Evolutionary conservation across 2,888 invertebrate species (phyloP).

Genomic region (Zhengitettix transpicula): DNA sequence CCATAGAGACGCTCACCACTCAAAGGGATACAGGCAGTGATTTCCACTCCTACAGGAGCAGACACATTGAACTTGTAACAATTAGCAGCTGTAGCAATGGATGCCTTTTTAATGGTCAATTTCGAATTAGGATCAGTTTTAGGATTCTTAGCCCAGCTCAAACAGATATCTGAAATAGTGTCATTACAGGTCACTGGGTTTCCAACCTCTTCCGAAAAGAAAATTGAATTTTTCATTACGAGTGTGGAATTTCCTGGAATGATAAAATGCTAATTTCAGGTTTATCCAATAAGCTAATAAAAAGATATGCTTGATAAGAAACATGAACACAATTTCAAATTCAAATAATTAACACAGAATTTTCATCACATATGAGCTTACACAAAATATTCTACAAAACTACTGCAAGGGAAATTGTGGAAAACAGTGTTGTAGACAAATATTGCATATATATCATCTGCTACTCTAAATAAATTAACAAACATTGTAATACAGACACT

Average conservation of each 20-base stretch:
- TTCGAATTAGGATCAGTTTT: not conserved
- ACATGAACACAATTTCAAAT: no score
- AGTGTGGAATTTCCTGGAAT: not conserved
- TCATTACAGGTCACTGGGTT: not conserved
- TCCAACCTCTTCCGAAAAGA: not conserved
- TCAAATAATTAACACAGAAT: no score
- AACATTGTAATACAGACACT: no score
- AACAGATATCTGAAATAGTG: not conserved
- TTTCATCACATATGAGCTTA: not conserved
- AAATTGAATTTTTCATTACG: not conserved
- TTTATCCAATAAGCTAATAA: no score
- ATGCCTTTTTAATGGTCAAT: not conserved
- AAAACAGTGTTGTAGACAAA: no score
- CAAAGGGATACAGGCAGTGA: not conserved
- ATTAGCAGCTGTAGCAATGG: not conserved
- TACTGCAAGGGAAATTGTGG: no score
- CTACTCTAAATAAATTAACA: no score
- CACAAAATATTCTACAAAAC: no score
- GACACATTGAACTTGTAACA: not conserved
- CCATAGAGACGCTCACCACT: slow-evolving; percentile 26
- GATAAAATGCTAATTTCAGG: not conserved
- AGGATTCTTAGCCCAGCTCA: not conserved
- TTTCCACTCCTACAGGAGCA: not conserved
- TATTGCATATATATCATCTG: no score
- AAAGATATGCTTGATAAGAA: no score